A percentile compares a stretch with the other conserved stretches of the same genome.
phyloP scores from a whole-genome alignment of 2,888 invertebrate species.

The Drosophila acutilabella region DNA sequence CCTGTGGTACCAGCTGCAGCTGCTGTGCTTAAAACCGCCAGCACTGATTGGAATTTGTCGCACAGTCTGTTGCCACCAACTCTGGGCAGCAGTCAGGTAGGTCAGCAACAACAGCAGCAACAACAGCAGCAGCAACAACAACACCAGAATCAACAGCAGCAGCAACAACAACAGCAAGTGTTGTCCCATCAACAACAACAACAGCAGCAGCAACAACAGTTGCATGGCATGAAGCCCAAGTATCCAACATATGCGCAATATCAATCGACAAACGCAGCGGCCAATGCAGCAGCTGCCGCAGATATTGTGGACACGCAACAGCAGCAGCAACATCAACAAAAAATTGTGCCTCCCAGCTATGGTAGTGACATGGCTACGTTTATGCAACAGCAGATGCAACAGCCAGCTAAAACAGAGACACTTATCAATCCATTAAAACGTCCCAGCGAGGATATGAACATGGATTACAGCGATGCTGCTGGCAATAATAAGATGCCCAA shows the following conservation, averaged over 20 bases:
- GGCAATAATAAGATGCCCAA: constrained; percentile 77
- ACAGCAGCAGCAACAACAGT: constrained; percentile 51
- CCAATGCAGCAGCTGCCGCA: constrained; percentile 65
- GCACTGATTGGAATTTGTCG: constrained; percentile 65
- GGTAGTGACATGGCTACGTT: constrained; percentile 80
- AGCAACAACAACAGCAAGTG: constrained; percentile 46
- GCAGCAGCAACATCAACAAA: constrained; percentile 41
- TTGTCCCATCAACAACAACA: constrained; percentile 42
- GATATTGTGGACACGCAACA: constrained; percentile 52
- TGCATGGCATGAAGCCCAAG: constrained; percentile 61
- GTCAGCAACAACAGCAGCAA: constrained; percentile 47
- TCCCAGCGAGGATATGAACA: constrained; percentile 69
- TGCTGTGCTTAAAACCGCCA: constrained; percentile 40
- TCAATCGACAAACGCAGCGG: constrained; percentile 76
- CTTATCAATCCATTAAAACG: constrained; percentile 76
- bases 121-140: constrained; percentile 50
- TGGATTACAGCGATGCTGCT: constrained; percentile 75
- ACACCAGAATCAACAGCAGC: constrained; percentile 49
- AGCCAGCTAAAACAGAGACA: constrained; percentile 66
- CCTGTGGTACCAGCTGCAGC: constrained; percentile 28
- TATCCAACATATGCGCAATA: constrained; percentile 83
- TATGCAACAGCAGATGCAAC: constrained; percentile 82
- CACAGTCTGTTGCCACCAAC: constrained; percentile 63
- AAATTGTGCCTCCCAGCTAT: constrained; percentile 68
- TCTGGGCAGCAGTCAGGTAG: constrained; percentile 38